Evolutionary conservation across 2,888 invertebrate genomes (phyloP).

Genomic region (Yponomeuta malinellus): DNA sequence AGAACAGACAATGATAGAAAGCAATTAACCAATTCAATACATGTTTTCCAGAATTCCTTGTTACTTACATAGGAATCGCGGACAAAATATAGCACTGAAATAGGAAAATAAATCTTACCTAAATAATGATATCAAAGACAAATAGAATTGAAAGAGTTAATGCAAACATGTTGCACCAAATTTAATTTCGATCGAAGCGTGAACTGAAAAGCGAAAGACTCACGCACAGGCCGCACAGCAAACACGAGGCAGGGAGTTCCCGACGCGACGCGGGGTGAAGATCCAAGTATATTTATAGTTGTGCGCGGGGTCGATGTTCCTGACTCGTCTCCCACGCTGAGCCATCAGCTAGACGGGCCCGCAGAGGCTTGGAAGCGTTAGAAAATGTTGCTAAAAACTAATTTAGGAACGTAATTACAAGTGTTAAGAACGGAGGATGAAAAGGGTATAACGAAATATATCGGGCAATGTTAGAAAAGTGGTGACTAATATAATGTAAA

Average conservation of each 20-base stretch:
- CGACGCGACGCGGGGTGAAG: slow-evolving; percentile 46
- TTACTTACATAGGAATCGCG: no score
- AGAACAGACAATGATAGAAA: neutral
- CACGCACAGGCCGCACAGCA: neutral
- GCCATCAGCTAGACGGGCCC: slow-evolving; percentile 21
- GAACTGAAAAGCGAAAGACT: neutral
- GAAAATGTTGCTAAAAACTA: neutral
- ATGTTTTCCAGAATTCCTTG: no score
- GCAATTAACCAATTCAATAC: neutral
- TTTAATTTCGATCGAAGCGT: neutral
- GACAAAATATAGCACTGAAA: no score
- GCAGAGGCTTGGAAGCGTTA: neutral
- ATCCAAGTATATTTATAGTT: slow-evolving; percentile 61
- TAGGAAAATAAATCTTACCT: no score
- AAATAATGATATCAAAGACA: no score
- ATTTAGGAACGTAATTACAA: no score
- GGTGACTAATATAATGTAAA: no score
- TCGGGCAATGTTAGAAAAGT: no score
- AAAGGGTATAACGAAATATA: no score
- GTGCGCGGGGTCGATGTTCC: slow-evolving; percentile 68
- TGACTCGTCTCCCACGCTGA: slow-evolving; percentile 61
- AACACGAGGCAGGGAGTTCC: slow-evolving; percentile 19
- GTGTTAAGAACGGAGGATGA: no score
- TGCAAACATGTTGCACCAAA: neutral
- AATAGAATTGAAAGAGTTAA: neutral